A percentile compares a stretch with the other conserved stretches of the same genome.
phyloP scores from a whole-genome alignment of 2,797 vertebrate genomes.

The Eulemur coronatus region DNA sequence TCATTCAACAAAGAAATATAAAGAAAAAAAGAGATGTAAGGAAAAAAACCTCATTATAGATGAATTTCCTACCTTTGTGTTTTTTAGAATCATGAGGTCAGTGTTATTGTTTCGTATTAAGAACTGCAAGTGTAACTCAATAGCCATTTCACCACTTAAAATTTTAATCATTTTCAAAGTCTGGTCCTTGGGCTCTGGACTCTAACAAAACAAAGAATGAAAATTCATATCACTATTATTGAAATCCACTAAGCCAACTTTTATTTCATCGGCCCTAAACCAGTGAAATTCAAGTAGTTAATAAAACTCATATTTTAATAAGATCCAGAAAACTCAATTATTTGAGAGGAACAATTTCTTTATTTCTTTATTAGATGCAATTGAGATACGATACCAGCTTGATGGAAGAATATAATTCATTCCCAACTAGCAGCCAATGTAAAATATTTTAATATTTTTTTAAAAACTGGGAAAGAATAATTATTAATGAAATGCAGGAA shows the following conservation, averaged over 20 bases:
- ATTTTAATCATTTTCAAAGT: constrained; percentile 99
- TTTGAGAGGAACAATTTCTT: neutral
- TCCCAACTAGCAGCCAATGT: neutral
- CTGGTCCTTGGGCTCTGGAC: constrained; percentile 97
- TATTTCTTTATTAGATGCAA: neutral
- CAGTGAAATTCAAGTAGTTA: constrained; percentile 27
- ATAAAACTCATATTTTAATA: neutral
- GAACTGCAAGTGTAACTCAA: constrained; percentile 98
- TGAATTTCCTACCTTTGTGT: constrained; percentile 94
- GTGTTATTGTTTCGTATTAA: constrained; percentile 99
- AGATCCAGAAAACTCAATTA: constrained; percentile 33
- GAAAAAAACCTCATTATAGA: neutral
- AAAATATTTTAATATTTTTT: neutral
- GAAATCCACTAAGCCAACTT: constrained; percentile 15
- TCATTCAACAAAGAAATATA: neutral
- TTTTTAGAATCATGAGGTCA: constrained; percentile 99
- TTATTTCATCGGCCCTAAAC: constrained; percentile 37
- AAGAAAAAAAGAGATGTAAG: neutral
- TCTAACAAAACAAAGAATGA: constrained; percentile 83
- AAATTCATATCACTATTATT: neutral
- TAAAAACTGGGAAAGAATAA: neutral
- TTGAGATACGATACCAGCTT: neutral
- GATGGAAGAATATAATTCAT: neutral
- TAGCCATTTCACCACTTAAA: constrained; percentile 99
- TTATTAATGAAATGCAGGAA: neutral